Evolutionary conservation across 2,888 invertebrate genomes (phyloP).

Genomic region (Synergus laeviventris): DNA sequence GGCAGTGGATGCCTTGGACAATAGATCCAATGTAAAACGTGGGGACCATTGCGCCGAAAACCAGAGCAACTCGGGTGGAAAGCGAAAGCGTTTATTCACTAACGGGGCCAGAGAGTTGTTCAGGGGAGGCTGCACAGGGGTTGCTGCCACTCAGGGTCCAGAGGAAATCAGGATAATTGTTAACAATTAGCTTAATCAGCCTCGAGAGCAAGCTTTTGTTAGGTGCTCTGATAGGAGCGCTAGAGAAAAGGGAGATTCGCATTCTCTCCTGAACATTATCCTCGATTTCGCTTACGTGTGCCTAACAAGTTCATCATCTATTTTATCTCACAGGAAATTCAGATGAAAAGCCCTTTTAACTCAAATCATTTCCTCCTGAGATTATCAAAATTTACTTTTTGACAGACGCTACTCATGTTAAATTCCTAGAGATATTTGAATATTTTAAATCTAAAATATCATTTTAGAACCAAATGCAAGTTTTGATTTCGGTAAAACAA

Average conservation of each 20-base stretch:
- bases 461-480: no score
- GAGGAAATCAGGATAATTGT: conserved; percentile 76
- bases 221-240: conserved; percentile 61
- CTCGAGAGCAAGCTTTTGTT: conserved; percentile 74
- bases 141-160: conserved; percentile 66
- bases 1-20: conserved; percentile 47
- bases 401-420: no score
- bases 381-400: background rate
- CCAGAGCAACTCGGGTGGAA: conserved; percentile 64
- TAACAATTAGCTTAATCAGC: conserved; percentile 76
- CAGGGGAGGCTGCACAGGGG: conserved; percentile 62
- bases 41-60: conserved; percentile 57
- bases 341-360: conserved; percentile 1
- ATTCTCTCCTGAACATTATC: conserved; percentile 35
- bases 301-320: conserved; percentile 5
- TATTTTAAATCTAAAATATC: no score
- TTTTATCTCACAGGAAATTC: background rate
- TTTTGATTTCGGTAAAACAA: no score
- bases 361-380: background rate
- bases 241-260: conserved; percentile 40
- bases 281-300: conserved; percentile 34
- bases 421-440: no score
- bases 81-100: conserved; percentile 68
- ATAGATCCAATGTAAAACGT: conserved; percentile 17
- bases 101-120: conserved; percentile 57